Evolutionary conservation across 2,797 vertebrate species (phyloP).

Genomic region (Anguilla obscura): DNA sequence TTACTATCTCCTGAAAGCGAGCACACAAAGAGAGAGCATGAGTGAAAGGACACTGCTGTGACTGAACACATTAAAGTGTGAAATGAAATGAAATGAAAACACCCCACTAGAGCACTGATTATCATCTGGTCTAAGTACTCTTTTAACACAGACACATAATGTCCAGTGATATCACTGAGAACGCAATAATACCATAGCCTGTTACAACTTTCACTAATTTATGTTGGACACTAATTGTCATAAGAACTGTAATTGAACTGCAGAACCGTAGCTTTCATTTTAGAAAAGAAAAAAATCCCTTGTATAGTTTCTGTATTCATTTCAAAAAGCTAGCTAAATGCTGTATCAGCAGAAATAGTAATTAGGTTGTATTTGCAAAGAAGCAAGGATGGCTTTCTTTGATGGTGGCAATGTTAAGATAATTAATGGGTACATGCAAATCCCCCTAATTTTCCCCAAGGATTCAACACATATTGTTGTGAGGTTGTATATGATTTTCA

Average conservation of each 20-base stretch:
- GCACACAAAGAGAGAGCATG: background rate
- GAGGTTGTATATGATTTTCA: background rate
- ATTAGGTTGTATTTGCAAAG: background rate
- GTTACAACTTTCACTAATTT: conserved; percentile 1
- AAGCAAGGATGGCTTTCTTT: conserved; percentile 4
- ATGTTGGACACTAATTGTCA: conserved; percentile 19
- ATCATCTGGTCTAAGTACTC: conserved; percentile 17
- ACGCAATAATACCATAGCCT: conserved; percentile 15
- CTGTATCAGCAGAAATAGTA: background rate
- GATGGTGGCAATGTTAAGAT: background rate
- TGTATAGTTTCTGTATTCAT: background rate
- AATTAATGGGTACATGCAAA: conserved; percentile 1
- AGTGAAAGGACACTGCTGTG: background rate
- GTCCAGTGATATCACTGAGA: background rate
- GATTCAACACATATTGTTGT: background rate
- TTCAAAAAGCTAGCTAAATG: background rate
- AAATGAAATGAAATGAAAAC: conserved; percentile 11
- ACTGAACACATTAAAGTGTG: conserved; percentile 15
- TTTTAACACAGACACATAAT: background rate
- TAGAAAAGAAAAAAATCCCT: conserved; percentile 14
- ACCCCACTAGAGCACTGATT: background rate
- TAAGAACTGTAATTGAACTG: conserved; percentile 13
- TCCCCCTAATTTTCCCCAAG: background rate
- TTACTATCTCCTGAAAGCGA: conserved; percentile 5
- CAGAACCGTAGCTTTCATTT: background rate